phyloP scores from a whole-genome alignment of 1,140 invertebrate species.

The Hycleus cichorii region DNA sequence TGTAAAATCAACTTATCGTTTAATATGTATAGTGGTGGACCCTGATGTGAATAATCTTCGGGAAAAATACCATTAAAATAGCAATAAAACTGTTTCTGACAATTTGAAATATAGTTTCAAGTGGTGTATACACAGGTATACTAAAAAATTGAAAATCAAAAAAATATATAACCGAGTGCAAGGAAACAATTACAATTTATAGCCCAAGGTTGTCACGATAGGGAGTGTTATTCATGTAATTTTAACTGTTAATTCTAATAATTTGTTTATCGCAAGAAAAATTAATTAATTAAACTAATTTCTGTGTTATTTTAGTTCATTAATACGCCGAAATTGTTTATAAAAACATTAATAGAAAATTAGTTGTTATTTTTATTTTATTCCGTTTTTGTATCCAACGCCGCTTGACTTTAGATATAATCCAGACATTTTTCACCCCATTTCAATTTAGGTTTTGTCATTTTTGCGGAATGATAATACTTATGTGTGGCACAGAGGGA shows the following conservation, averaged over 20 bases:
- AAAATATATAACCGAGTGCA: conserved; percentile 1
- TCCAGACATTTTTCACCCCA: conserved; percentile 26
- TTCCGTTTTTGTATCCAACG: background rate
- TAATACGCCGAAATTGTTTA: no score
- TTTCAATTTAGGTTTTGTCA: conserved; percentile 21
- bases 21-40: no score
- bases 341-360: no score
- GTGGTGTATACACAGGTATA: background rate
- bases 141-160: conserved; percentile 8
- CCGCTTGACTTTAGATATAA: conserved; percentile 19
- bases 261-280: background rate
- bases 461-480: conserved; percentile 21
- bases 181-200: conserved; percentile 15
- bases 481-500: conserved; percentile 18
- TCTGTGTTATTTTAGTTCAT: no score
- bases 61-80: conserved; percentile 6
- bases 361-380: background rate
- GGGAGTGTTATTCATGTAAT: conserved; percentile 12
- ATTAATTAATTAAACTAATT: no score
- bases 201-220: conserved; percentile 15
- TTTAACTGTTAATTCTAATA: conserved; percentile 10
- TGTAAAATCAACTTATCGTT: no score
- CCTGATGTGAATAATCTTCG: no score
- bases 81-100: conserved; percentile 4
- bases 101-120: conserved; percentile 11